A percentile compares a stretch with the other conserved stretches of the same genome.
phyloP scores from a whole-genome alignment of 2,888 invertebrate genomes.

The Galerucella pusilla region DNA sequence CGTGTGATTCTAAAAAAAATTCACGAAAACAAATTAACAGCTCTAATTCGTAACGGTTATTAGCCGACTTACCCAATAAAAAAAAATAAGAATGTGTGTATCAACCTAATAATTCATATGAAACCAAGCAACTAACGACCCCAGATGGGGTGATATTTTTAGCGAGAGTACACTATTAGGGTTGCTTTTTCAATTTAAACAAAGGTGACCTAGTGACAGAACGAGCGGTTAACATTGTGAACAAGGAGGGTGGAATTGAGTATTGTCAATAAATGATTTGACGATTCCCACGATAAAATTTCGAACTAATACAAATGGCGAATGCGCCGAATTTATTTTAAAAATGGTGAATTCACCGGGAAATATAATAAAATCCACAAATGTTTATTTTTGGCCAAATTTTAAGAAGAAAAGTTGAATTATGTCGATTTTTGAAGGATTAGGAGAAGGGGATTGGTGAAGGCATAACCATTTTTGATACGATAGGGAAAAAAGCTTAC shows the following conservation, averaged over 20 bases:
- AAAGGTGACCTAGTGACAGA: constrained; percentile 59
- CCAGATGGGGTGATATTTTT: constrained; percentile 52
- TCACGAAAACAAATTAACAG: neutral
- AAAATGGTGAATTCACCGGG: neutral
- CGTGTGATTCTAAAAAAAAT: neutral
- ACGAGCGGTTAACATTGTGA: constrained; percentile 32
- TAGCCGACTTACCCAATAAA: constrained; percentile 23
- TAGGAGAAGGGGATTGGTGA: no score
- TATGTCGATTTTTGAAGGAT: no score
- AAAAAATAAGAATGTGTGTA: constrained; percentile 33
- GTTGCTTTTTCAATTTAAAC: constrained; percentile 56
- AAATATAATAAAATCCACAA: neutral
- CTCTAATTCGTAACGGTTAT: constrained; percentile 37
- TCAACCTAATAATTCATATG: constrained; percentile 32
- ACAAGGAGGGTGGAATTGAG: constrained; percentile 53
- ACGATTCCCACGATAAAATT: neutral
- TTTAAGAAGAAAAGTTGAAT: no score
- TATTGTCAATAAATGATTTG: constrained; percentile 53
- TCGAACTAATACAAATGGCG: neutral
- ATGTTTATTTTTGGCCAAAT: no score
- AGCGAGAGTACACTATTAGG: constrained; percentile 58
- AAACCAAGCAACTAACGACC: constrained; percentile 39
- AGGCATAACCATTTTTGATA: no score
- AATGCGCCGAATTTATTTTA: no score
- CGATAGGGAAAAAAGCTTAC: no score